Evolutionary conservation across 2,113 vertebrate species (phyloP).

Genomic region (Regulus satrapa): DNA sequence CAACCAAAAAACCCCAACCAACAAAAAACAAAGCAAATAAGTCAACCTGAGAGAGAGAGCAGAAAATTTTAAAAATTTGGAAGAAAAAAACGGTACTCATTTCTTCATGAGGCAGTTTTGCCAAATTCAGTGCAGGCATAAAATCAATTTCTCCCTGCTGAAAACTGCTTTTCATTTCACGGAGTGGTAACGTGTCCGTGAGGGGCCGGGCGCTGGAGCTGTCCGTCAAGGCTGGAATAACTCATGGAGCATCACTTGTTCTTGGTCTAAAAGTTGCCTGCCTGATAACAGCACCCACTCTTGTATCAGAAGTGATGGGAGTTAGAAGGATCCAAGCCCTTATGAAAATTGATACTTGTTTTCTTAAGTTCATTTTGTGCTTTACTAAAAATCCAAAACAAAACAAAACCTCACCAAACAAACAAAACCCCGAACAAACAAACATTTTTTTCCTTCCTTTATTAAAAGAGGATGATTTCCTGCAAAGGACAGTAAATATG

Average conservation of each 20-base stretch:
- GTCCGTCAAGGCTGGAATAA: background rate
- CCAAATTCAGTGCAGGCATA: background rate
- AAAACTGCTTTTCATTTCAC: slow-evolving; percentile 11
- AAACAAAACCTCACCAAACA: background rate
- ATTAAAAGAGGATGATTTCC: background rate
- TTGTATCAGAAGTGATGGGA: background rate
- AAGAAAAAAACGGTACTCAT: background rate
- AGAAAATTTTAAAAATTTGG: background rate
- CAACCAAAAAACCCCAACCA: too few relatives aligned
- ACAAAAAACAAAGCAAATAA: background rate
- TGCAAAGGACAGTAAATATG: background rate
- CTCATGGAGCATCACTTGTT: background rate
- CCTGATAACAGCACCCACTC: background rate
- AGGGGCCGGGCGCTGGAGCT: background rate
- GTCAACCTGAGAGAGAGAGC: background rate
- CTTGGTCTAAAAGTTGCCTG: background rate
- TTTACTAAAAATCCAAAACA: background rate
- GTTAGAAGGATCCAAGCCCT: background rate
- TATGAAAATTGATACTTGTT: background rate
- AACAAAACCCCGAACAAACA: too few relatives aligned
- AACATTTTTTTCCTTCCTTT: too few relatives aligned
- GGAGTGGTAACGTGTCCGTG: accelerated
- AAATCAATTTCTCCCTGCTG: background rate
- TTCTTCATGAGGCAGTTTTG: background rate
- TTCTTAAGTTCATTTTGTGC: background rate